Percentiles rank a stretch among this genome's conserved stretches.
These are phyloP conservation scores for mouse (Mus musculus) DNA, from an alignment of 2,113 vertebrate species.

Conservation along the genomic window GRCm39 chr11:113651001-113651500, in stretches of 20 bases:
- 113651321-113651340: background rate
- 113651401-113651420: background rate
- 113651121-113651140: constrained; percentile 53
- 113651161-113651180: background rate
- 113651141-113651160: background rate
- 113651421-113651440: background rate
- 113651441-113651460: background rate
- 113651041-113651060: background rate
- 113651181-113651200: too few species aligned
- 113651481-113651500: background rate
- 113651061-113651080: background rate
- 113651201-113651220: background rate
- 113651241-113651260: background rate
- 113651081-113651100: background rate
- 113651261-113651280: background rate
- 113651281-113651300: background rate
- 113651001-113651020: background rate
- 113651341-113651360: background rate
- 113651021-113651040: background rate
- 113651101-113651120: background rate
- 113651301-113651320: background rate
- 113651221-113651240: too few species aligned
- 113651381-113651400: background rate
- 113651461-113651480: background rate
- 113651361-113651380: background rate